Conservation (phyloP, 2,888 invertebrate species). For the Brachyptera putata region DNA sequence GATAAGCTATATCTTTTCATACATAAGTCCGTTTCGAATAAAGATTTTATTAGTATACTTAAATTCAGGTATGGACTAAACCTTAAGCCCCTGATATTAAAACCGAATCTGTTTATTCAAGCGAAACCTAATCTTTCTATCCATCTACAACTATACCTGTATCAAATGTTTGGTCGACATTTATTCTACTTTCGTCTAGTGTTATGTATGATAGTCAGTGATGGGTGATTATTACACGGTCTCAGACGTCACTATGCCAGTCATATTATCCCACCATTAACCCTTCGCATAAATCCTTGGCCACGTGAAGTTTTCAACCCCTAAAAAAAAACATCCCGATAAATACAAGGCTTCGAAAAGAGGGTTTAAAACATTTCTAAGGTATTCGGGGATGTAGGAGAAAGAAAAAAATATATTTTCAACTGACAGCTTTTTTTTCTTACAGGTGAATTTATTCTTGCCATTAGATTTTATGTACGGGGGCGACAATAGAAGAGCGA, state of each 20-base stretch:
- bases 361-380: constrained; percentile 7
- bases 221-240: neutral
- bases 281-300: constrained; percentile 19
- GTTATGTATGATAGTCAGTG: neutral
- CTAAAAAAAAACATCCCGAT: constrained; percentile 17
- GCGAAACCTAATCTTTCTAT: too few species aligned
- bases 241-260: neutral
- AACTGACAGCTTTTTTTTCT: constrained; percentile 20
- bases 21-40: too few species aligned
- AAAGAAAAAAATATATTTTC: too few species aligned
- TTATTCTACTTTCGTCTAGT: neutral
- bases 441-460: constrained; percentile 17
- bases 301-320: neutral
- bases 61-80: too few species aligned
- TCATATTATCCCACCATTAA: neutral
- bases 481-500: constrained; percentile 14
- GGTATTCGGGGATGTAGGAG: constrained; percentile 1
- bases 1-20: too few species aligned
- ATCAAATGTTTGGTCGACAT: neutral
- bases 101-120: too few species aligned
- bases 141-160: too few species aligned
- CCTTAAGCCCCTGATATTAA: too few species aligned
- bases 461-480: constrained; percentile 18
- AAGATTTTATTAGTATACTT: too few species aligned
- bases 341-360: constrained; percentile 6